Percentiles rank a stretch among this genome's conserved stretches.
phyloP scores from a whole-genome alignment of 2,888 invertebrate genomes.

The Phyllotreta cruciferae region DNA sequence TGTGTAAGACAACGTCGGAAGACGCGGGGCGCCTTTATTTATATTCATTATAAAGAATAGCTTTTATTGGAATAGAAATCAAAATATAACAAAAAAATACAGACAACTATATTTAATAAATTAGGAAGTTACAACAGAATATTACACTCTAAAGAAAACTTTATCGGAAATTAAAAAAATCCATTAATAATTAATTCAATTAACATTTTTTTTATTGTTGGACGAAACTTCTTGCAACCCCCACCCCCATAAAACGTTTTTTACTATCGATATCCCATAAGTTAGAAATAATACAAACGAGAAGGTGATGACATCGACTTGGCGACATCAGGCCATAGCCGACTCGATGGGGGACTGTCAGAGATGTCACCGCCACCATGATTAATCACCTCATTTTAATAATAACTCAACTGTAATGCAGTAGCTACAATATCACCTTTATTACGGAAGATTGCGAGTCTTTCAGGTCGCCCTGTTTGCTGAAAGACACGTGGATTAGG shows the following conservation, averaged over 20 bases:
- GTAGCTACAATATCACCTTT: constrained; percentile 59
- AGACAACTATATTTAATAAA: background rate
- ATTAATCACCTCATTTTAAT: constrained; percentile 63
- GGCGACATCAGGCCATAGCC: constrained; percentile 51
- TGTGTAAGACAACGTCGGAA: constrained; percentile 52
- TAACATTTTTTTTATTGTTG: background rate
- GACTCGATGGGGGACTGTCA: constrained; percentile 52
- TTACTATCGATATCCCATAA: constrained; percentile 38
- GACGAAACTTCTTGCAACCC: background rate
- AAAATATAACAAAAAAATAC: background rate
- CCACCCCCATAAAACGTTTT: constrained; percentile 14
- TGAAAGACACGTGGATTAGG: constrained; percentile 54
- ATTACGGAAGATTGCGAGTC: constrained; percentile 54
- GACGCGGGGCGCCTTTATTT: constrained; percentile 54
- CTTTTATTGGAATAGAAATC: background rate
- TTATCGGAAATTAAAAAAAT: background rate
- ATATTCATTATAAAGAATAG: constrained; percentile 16
- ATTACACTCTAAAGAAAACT: too few species aligned
- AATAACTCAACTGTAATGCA: constrained; percentile 60
- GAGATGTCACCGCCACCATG: constrained; percentile 58
- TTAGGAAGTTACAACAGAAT: background rate
- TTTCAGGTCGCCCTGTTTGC: constrained; percentile 47
- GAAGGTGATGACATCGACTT: constrained; percentile 56
- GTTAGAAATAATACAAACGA: constrained; percentile 49
- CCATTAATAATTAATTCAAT: background rate